Evolutionary conservation across 2,797 vertebrate species (phyloP), one percentile per base, ranked within the genome.

Genomic region (Gymnodraco acuticeps): DNA sequence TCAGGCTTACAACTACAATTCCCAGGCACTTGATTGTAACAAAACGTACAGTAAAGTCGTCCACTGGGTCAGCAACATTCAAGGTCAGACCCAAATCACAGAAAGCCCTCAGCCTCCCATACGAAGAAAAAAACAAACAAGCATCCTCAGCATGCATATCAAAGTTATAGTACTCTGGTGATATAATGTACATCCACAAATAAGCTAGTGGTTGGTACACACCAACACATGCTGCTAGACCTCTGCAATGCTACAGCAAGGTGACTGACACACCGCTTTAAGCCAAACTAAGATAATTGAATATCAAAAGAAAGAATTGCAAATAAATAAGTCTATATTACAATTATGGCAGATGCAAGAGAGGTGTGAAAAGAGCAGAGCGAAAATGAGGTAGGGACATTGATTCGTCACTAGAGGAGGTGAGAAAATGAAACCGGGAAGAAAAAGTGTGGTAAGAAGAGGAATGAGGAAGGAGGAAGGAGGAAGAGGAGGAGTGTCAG

Each of bases 21-120:
- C 64, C 88, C 93, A 96, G 95, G 95, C 95, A 96, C 95, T 95
- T 95, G 91, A 93, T 94, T 93, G 84, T 78, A 92, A 92, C 91
- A 82, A 72, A 85, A 90, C 71, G 79, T 90, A 90, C 87, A 92
- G 88, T 82, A 74, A 86, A 72, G 77, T 89, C 75, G 80, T 90
- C 87, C 87, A 87, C 84, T 81, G 81, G 86, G 80, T 89, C 87
- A 83, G 79, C 86, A 81, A 89, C 92, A 92, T 90, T 90, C 88
- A 91, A 84, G 46, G 70, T 91, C 78, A 79, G 81, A 85, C 83
- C 87, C 79, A 51, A 87, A 86, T 61, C 68, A 64, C 64, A 67
- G 33, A 70, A 82, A 84, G 70, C 82, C 76, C 75, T 76, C 68
- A 38, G 78, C 72, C 51, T 80, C 83, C 80, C 64, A 59, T 64